Conservation (phyloP, 2,113 vertebrate genomes). For the Halichoerus grypus region DNA sequence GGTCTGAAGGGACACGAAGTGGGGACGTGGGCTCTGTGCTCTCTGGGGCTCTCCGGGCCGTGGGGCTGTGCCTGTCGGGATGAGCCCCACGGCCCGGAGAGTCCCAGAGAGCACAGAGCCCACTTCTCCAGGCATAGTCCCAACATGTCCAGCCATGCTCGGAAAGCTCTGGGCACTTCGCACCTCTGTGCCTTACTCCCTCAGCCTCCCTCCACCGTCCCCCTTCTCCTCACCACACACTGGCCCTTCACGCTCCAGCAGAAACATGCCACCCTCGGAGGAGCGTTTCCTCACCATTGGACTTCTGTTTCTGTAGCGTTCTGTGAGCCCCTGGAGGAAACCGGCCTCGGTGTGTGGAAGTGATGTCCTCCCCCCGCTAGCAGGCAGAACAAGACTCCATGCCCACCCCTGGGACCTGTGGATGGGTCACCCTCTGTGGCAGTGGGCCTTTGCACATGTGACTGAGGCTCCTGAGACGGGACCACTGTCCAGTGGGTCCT, state of each 20-base stretch:
- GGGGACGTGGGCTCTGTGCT: background rate
- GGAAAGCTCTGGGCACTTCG: rapidly evolving
- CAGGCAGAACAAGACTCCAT: background rate
- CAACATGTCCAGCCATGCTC: rapidly evolving
- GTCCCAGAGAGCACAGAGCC: no score
- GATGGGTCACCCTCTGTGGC: background rate
- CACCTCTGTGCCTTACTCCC: background rate
- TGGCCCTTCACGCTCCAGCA: background rate
- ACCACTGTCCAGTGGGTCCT: background rate
- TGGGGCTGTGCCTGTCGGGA: no score
- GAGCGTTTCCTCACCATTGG: background rate
- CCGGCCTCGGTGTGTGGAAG: no score
- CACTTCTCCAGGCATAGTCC: background rate
- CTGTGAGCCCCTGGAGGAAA: background rate
- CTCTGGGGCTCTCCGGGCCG: background rate
- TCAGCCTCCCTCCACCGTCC: background rate
- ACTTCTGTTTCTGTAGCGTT: background rate
- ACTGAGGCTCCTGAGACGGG: background rate
- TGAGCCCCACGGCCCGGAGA: no score
- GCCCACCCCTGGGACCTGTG: background rate
- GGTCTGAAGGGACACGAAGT: background rate
- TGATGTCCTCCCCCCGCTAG: background rate
- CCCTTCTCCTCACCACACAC: background rate
- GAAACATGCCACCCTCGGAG: rapidly evolving
- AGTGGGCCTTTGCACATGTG: background rate